phyloP scores from a whole-genome alignment of 2,797 vertebrate species.

The Gymnothorax javanicus region DNA sequence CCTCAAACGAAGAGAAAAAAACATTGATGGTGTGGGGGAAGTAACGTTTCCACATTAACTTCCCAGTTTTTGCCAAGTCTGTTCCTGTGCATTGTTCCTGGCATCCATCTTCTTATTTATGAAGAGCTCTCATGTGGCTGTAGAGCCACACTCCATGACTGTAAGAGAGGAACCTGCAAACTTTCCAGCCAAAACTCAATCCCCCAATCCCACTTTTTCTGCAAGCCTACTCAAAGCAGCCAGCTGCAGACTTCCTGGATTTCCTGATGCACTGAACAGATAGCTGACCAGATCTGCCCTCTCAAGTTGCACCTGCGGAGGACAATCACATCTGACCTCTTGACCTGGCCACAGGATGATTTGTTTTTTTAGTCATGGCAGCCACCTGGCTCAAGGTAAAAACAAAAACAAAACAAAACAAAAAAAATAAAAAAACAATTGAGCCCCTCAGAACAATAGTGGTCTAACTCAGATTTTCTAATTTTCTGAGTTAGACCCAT shows the following conservation, averaged over 20 bases:
- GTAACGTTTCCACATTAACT: neutral
- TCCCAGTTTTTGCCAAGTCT: neutral
- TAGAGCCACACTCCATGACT: neutral
- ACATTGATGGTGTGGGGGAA: neutral
- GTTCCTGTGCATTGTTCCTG: neutral
- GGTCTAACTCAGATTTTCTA: no score
- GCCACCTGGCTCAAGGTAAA: neutral
- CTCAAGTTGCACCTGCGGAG: slow-evolving; percentile 24
- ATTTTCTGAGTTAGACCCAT: no score
- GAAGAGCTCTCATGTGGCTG: slow-evolving; percentile 1
- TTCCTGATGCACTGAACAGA: slow-evolving; percentile 25
- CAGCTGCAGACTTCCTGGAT: slow-evolving; percentile 7
- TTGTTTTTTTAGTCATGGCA: slow-evolving; percentile 2
- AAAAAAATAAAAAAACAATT: neutral
- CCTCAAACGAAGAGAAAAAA: neutral
- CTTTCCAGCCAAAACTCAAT: neutral
- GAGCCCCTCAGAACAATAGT: no score
- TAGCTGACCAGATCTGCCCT: neutral
- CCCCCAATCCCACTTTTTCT: neutral
- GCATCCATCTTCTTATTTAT: neutral
- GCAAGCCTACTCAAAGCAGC: neutral
- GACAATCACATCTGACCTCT: slow-evolving; percentile 10
- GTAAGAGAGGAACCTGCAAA: neutral
- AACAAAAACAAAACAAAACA: neutral
- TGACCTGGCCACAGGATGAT: neutral